A percentile compares a stretch with the other conserved stretches of the same genome.
phyloP scores from a whole-genome alignment of 2,888 invertebrate species.

The Drosophila birchii region DNA sequence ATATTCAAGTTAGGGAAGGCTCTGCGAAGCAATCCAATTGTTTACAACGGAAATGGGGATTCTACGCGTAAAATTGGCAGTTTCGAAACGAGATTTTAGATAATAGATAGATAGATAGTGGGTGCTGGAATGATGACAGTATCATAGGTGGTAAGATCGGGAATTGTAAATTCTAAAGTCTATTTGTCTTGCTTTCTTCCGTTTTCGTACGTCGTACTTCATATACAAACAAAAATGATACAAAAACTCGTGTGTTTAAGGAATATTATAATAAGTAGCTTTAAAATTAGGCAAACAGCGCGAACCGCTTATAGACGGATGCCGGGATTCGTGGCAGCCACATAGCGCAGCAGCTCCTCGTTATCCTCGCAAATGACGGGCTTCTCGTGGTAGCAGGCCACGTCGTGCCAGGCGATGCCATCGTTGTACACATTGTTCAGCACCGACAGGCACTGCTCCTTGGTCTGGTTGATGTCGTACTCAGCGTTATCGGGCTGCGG shows the following conservation, averaged over 20 bases:
- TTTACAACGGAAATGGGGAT: constrained; percentile 33
- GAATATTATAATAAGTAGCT: constrained; percentile 79
- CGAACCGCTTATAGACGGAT: constrained; percentile 89
- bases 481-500: constrained; percentile 96
- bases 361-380: constrained; percentile 96
- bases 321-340: constrained; percentile 93
- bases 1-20: constrained; percentile 46
- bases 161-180: constrained; percentile 84
- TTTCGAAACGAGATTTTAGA: constrained; percentile 61
- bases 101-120: constrained; percentile 31
- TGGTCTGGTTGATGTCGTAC: constrained; percentile 94
- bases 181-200: constrained; percentile 81
- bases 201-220: constrained; percentile 61
- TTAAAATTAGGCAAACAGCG: constrained; percentile 78
- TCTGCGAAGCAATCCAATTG: constrained; percentile 35
- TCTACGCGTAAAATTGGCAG: constrained; percentile 65
- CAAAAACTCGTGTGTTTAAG: constrained; percentile 73
- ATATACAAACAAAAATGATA: constrained; percentile 76
- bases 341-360: constrained; percentile 93
- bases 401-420: constrained; percentile 97
- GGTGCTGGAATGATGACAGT: constrained; percentile 36
- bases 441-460: constrained; percentile 93
- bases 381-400: constrained; percentile 96
- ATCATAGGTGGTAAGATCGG: constrained; percentile 68
- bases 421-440: constrained; percentile 97